Evolutionary conservation across 2,797 vertebrate species (phyloP), one percentile per base, ranked within the genome.

Genomic region (Rhodeus uyekii): DNA sequence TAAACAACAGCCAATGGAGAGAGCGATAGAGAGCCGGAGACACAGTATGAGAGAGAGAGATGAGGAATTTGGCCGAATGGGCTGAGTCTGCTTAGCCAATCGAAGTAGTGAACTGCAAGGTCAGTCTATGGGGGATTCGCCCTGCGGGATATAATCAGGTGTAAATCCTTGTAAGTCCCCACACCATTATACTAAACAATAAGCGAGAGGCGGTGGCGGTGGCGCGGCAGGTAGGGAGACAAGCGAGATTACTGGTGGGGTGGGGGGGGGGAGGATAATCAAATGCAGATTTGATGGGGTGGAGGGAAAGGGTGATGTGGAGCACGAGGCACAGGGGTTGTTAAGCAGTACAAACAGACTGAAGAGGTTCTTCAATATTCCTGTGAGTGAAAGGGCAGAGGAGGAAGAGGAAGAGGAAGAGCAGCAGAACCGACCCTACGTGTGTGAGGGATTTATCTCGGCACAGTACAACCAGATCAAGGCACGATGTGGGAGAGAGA

Each of bases 1-100:
- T 83, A 87, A 86, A 85, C 85, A 87, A 83, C 82, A 78, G 69
- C 76, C 82, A 84, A 44, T 84, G 38, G 73, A 63, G 81, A 75
- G 80, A 44, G 60, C 61, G 78, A 46, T 67, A 69, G 72, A 69
- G 63, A 36, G 42, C 67, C 63, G 78, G 67, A 82, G 82, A 71
- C 27, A 80, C 71, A 82, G 81, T 64, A 38, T 1, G 29, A 68
- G 81, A 79, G 63, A 55, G 65, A 46, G 72, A 69, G 73, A 68
- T 64, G 50, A 79, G 76, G 55, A 86, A 78, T 76, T 68, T 78
- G 63, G 89, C 85, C 69, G 78, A 90, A 90, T 88, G 89, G 90
- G 89, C 89, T 90, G 90, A 88, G 82, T 73, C 87, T 81, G 79
- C 89, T 89, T 86, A 91, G 91, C 91, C 81, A 60, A 83, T 74